phyloP scores from a whole-genome alignment of 2,888 invertebrate species.

The Aphelenchoides bicaudatus region DNA sequence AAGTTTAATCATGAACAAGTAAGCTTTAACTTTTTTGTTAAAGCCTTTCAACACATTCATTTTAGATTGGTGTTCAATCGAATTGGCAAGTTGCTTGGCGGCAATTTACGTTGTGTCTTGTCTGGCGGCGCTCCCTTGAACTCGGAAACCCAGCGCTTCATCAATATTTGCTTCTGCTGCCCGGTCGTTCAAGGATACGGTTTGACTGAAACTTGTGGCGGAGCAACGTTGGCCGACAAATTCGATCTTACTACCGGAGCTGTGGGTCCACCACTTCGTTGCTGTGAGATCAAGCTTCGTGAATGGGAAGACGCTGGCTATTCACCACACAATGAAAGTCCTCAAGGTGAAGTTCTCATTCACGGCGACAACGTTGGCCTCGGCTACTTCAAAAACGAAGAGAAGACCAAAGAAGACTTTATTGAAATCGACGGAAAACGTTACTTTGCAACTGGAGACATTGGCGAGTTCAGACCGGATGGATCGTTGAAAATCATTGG shows the following conservation, averaged over 20 bases:
- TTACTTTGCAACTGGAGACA: slow-evolving; percentile 95
- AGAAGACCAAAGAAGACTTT: slow-evolving; percentile 77
- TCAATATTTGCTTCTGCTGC: slow-evolving; percentile 80
- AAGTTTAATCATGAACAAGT: slow-evolving; percentile 65
- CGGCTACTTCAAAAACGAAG: slow-evolving; percentile 87
- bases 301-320: slow-evolving; percentile 91
- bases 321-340: slow-evolving; percentile 79
- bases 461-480: slow-evolving; percentile 86
- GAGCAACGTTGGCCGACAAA: slow-evolving; percentile 67
- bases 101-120: slow-evolving; percentile 80
- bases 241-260: slow-evolving; percentile 74
- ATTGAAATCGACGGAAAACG: slow-evolving; percentile 66
- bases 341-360: slow-evolving; percentile 79
- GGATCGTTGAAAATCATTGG: slow-evolving; percentile 94
- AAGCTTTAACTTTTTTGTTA: background rate
- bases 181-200: slow-evolving; percentile 73
- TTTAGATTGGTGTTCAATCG: slow-evolving; percentile 68
- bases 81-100: slow-evolving; percentile 77
- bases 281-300: slow-evolving; percentile 77
- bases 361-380: slow-evolving; percentile 85
- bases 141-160: slow-evolving; percentile 89
- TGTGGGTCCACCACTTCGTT: slow-evolving; percentile 81
- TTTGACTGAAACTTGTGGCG: slow-evolving; percentile 91
- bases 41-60: background rate
- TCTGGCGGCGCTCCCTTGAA: slow-evolving; percentile 92